Evolutionary conservation across 2,888 invertebrate genomes (phyloP), one percentile per base, ranked within the genome.

Genomic region (Nemotelus nigrinus): DNA sequence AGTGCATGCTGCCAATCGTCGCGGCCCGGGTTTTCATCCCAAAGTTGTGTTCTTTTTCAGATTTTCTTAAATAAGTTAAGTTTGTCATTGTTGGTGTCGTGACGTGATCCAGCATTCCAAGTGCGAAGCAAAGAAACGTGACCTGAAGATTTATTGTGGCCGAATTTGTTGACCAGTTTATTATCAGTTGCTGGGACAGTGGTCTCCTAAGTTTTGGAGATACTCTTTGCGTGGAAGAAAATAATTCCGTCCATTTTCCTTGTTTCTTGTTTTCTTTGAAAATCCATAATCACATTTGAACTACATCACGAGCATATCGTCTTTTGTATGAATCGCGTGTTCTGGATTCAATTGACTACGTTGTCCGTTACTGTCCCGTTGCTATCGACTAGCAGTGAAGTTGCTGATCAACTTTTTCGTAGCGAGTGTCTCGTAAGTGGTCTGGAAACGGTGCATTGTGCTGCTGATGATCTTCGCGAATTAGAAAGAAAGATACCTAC

Each of bases 351-450:
- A 25, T 25, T 25, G 25, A 25, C 25, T 25, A 25, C 25, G 25
- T 25, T 25, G 10, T 8, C 45, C 65, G 65, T 4, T 65, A 43
- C 47, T 39, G 53, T 50, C 48, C 4, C 10, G 39, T 53, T 53
- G 53, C 45, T 45, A 55, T 41, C 39, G 41, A 7, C 8, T 7
- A 65, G 7, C 10, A 65, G 65, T 44, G 65, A 70, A 70, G 70
- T 70, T 53, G 41, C 53, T 48, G 43, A 70, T 70, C 70, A 53
- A 70, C 48, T 74, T 60, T 50, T 71, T 58, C 45, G 25, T 45
- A 1, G 48, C 25, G 39, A 50, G 25, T 65, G 47, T n/a, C 25
- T 47, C 58, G 25, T 41, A 47, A 47, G 53, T 55, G 55, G n/a
- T 39, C 50, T 48, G 48, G 25, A 25, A 60, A 60, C 72, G 47